Evolutionary conservation across 2,888 invertebrate species (phyloP).

Genomic region (Odontocolon sp.): DNA sequence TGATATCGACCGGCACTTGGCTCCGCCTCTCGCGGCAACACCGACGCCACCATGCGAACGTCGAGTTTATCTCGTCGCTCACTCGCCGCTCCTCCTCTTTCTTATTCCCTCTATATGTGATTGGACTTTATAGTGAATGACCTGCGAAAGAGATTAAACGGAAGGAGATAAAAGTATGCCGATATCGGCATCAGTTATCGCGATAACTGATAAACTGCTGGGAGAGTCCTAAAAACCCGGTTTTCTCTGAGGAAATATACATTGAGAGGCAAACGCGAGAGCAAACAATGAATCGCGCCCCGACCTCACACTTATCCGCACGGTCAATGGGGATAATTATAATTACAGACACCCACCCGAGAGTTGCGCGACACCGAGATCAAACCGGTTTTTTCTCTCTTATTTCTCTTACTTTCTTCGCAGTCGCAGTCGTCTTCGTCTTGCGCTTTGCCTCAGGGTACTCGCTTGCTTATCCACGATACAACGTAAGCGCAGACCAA

Average conservation of each 20-base stretch:
- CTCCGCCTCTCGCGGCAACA: slow-evolving; percentile 69
- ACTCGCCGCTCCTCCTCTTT: neutral
- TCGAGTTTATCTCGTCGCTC: slow-evolving; percentile 36
- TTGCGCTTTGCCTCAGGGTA: too few relatives aligned
- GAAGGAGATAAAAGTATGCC: neutral
- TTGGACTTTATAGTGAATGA: too few relatives aligned
- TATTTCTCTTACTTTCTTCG: too few relatives aligned
- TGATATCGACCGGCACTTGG: slow-evolving; percentile 73
- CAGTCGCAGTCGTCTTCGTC: too few relatives aligned
- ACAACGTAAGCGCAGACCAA: too few relatives aligned
- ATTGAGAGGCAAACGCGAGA: slow-evolving; percentile 18
- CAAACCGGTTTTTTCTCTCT: too few relatives aligned
- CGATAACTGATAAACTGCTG: neutral
- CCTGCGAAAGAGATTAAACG: too few relatives aligned
- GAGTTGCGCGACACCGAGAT: too few relatives aligned
- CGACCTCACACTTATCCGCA: slow-evolving; percentile 22
- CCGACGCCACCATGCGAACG: slow-evolving; percentile 59
- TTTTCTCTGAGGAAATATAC: too few relatives aligned
- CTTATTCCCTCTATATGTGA: neutral
- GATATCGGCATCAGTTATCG: neutral
- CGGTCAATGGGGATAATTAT: slow-evolving; percentile 51
- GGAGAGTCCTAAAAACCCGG: too few relatives aligned
- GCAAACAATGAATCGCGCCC: slow-evolving; percentile 46
- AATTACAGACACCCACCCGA: slow-evolving; percentile 39
- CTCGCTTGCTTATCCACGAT: too few relatives aligned